Evolutionary conservation across 1,140 invertebrate genomes (phyloP).

Genomic region (Pentalonia nigronervosa): DNA sequence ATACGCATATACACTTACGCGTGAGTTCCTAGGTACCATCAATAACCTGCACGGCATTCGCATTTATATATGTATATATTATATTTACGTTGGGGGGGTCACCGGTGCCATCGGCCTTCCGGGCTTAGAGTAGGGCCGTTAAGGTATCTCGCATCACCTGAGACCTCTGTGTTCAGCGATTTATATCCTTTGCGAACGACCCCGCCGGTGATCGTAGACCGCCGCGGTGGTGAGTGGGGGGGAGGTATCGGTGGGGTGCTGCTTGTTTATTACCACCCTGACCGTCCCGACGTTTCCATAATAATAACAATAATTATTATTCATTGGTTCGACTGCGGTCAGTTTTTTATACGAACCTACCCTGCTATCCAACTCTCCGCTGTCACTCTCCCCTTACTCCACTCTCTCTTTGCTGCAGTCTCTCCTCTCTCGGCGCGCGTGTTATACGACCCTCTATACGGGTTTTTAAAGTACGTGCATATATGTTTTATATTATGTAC

Average conservation of each 20-base stretch:
- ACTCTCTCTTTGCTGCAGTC: not conserved
- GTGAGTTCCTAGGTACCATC: constrained; percentile 17
- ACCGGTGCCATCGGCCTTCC: constrained; percentile 35
- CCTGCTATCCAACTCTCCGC: not conserved
- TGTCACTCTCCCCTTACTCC: not conserved
- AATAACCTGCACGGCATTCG: not conserved
- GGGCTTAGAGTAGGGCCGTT: constrained; percentile 54
- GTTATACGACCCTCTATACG: constrained; percentile 7
- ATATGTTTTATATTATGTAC: not conserved
- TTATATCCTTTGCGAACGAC: constrained; percentile 29
- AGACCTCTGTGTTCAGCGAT: constrained; percentile 24
- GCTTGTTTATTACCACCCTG: constrained; percentile 47
- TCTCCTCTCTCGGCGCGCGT: not conserved
- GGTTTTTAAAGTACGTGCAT: not conserved
- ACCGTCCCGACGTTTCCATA: not conserved
- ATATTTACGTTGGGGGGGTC: constrained; percentile 14
- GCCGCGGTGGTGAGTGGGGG: not conserved
- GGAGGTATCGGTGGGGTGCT: not conserved
- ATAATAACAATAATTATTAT: constrained; percentile 48
- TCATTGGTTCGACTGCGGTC: not conserved
- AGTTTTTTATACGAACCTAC: not conserved
- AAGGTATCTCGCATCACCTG: constrained; percentile 53
- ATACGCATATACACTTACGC: not conserved
- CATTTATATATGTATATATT: not conserved
- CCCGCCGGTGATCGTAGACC: not conserved